Evolutionary conservation across 2,797 vertebrate genomes (phyloP), one percentile per base, ranked within the genome.

Genomic region (Orientallactaga sibirica): DNA sequence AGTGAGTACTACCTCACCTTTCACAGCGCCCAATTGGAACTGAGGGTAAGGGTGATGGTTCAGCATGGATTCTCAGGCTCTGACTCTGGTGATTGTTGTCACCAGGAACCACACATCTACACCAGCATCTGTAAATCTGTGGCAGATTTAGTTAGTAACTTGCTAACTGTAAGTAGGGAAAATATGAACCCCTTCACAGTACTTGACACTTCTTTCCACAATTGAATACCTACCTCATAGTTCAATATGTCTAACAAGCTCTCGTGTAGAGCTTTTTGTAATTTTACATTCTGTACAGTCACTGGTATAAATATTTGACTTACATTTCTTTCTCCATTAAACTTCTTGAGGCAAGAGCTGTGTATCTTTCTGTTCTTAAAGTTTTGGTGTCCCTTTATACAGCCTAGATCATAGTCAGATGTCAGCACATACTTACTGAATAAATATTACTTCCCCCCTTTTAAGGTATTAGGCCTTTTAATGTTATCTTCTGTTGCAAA

Each of bases 291-390:
- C 27, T 75, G 2, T 76, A 43, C 10, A 24, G 75, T 78, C 4
- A 43, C 41, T 68, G 64, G 11, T 78, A 16, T 64, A 67, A 74
- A 24, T 73, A 80, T 67, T 80, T 90, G 7, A 43, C 87, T 75
- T 86, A 68, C 43, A 81, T 92, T 66, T 76, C 27, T 83, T 90
- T 84, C 33, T 80, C 9, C 11, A 55, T 24, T 68, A 55, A 24
- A 77, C 14, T 94, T 87, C 8, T n/a, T 83, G 62, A 86, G 52
- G 75, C 29, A 64, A 88, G 62, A 43, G 8, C 19, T 94, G 20
- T 20, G 7, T 58, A 19, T 20, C 80, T 88, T 68, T 52, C 74
- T 18, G 52, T 77, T n/a, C 75, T 24, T 75, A 58, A 90, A 91
- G 66, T 25, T 75, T 75, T 27, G 75, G 25, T 55, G 24, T 12